Evolutionary conservation across 2,113 vertebrate genomes (phyloP).

Genomic region (Cyphomyrus discorhynchus): DNA sequence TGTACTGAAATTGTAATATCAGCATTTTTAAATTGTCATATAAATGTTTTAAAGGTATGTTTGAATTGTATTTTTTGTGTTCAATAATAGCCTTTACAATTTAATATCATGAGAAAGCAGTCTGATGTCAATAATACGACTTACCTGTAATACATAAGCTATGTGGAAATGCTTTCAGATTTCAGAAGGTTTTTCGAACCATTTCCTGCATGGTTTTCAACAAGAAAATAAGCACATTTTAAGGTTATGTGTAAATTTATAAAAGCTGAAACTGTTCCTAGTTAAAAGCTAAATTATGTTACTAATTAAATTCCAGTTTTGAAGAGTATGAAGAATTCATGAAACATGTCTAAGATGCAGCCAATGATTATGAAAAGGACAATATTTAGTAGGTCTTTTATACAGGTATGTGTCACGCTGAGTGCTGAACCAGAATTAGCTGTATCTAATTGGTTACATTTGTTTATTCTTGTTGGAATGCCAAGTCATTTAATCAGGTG

Average conservation of each 20-base stretch:
- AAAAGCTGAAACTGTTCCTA: not conserved
- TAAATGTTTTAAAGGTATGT: not conserved
- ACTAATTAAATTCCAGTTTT: not conserved
- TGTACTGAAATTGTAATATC: not conserved
- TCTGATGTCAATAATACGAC: not conserved
- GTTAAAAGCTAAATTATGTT: not conserved
- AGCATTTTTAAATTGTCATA: not conserved
- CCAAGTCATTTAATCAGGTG: not conserved
- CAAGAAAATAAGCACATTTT: not conserved
- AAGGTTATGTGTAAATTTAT: not conserved
- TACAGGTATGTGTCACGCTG: not conserved
- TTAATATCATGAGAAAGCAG: not conserved
- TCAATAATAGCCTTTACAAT: not conserved
- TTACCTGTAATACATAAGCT: not conserved
- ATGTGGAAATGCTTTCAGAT: not conserved
- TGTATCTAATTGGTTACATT: not conserved
- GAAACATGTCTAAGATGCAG: not conserved
- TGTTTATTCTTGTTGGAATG: not conserved
- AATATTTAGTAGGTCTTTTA: not conserved
- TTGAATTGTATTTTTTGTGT: not conserved
- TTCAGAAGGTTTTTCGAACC: not conserved
- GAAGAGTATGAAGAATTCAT: not conserved
- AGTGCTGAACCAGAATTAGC: not conserved
- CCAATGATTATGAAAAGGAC: not conserved
- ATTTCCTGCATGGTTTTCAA: not conserved